Base-by-base conservation (phyloP, 2,113 vertebrate genomes). In the Neogale vison region DNA sequence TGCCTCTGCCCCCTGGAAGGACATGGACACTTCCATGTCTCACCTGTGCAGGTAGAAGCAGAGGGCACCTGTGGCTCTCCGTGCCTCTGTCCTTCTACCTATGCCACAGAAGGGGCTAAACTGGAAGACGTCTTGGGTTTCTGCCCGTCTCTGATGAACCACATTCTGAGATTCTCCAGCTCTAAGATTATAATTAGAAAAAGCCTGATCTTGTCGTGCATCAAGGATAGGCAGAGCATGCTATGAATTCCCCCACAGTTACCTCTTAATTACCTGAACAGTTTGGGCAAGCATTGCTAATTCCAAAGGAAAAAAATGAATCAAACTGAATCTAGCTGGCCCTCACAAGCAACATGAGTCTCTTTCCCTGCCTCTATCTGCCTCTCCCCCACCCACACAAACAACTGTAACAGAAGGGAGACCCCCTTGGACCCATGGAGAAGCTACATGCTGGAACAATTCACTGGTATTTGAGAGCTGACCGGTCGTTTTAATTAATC, bases 181-280 rank as follows among this genome's bases (percentile, higher is more conserved):
- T 79, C 79, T n/a, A 20, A 90, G 84, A 36, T 61, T 50, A 90
- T 85, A 31, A 97, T 96, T 93, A 95, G 90, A 96, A 82, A 93
- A 59, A 42, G 31, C 6, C 86, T 45, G 77, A 50, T 80, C 59
- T 26, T 63, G 67, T 2, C 23, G 24, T 18, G 15, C 83, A 61
- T 57, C 34, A 24, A 61, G 74, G 47, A 79, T 92, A 61, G 57
- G 69, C 92, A 71, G 29, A 80, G 39, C 36, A 6, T 13, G 34
- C 57, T 93, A 21, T 57, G 87, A 92, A 93, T 90, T 90, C 86
- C 57, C 92, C 34, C 12, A 26, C 2, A 52, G 84, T 77, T 92
- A 57, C 81, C 59, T 90, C 93, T 95, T 97, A 96, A 96, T 96
- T 96, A 95, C 93, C 77, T 77, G 63, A 94, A 82, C 2, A 12